Percentiles rank a stretch among this genome's conserved stretches.
Evolutionary conservation across 2,797 vertebrate species (phyloP).

Genomic region (Sebastes oblongus): DNA sequence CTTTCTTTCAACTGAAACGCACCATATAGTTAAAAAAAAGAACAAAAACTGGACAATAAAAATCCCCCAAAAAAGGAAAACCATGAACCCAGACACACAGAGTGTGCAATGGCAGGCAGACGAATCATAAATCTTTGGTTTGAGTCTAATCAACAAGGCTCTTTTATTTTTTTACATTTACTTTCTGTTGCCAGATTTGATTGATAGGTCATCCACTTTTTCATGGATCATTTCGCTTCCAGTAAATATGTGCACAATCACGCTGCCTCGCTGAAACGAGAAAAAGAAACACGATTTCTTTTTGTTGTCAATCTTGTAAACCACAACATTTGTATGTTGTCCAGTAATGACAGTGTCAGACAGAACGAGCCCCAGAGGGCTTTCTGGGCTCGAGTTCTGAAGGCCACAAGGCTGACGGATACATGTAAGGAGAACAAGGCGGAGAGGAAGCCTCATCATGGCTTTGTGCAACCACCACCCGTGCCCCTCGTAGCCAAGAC

Average conservation of each 20-base stretch:
- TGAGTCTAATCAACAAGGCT: conserved; percentile 44
- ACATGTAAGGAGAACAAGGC: conserved; percentile 67
- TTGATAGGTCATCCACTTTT: conserved; percentile 59
- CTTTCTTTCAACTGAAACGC: conserved; percentile 24
- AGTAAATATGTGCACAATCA: conserved; percentile 62
- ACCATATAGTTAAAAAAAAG: conserved; percentile 18
- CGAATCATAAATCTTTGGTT: conserved; percentile 37
- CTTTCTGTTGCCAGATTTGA: conserved; percentile 58
- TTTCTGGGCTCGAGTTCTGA: conserved; percentile 66
- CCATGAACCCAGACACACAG: conserved; percentile 12
- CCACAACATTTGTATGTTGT: conserved; percentile 71
- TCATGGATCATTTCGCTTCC: conserved; percentile 58
- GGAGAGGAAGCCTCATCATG: conserved; percentile 64
- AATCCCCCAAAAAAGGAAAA: conserved; percentile 8
- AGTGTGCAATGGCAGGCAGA: conserved; percentile 29
- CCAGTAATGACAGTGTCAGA: conserved; percentile 77
- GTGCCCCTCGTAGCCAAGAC: conserved; percentile 67
- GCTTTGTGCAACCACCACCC: conserved; percentile 66
- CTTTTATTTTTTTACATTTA: conserved; percentile 24
- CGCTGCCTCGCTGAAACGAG: conserved; percentile 36
- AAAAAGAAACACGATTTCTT: conserved; percentile 53
- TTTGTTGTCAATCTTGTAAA: conserved; percentile 72
- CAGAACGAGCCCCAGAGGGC: conserved; percentile 51
- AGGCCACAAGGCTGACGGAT: conserved; percentile 75
- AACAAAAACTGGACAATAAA: conserved; percentile 1